These are phyloP conservation scores for Drosophila melanica DNA, from an alignment of 1,140 invertebrate species.

Conservation along the genomic window DNA sequence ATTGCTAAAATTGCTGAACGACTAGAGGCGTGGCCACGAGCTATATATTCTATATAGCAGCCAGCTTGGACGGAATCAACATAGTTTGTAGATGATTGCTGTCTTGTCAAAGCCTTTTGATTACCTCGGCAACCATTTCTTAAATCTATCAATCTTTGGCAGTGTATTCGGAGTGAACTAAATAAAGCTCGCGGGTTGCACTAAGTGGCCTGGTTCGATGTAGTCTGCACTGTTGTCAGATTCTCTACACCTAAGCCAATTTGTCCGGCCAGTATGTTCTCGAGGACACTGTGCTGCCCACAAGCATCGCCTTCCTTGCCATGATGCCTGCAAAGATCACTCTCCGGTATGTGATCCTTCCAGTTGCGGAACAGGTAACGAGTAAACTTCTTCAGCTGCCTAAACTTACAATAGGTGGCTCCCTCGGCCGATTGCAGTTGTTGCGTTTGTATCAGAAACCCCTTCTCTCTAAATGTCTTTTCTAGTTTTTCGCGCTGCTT, in stretches of 20 bases:
- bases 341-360: conserved; percentile 95
- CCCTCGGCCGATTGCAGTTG: conserved; percentile 95
- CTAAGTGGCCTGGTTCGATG: conserved; percentile 40
- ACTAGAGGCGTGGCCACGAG: conserved; percentile 54
- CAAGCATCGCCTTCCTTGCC: conserved; percentile 7
- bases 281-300: conserved; percentile 34
- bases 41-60: conserved; percentile 33
- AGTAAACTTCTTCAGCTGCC: conserved; percentile 95
- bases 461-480: conserved; percentile 96
- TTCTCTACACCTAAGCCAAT: conserved; percentile 22
- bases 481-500: conserved; percentile 94
- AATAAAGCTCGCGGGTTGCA: conserved; percentile 3
- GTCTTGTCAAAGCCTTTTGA: conserved; percentile 1
- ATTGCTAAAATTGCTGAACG: conserved; percentile 59
- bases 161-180: conserved; percentile 51
- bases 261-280: conserved; percentile 41
- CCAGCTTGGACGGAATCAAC: conserved; percentile 73
- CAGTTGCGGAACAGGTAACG: conserved; percentile 95
- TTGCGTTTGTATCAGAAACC: conserved; percentile 96
- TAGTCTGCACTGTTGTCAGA: conserved; percentile 10
- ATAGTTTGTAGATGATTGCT: conserved; percentile 38
- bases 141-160: conserved; percentile 75
- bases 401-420: conserved; percentile 96
- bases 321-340: conserved; percentile 84
- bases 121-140: conserved; percentile 23